Conservation (phyloP, 2,797 vertebrate genomes). For the Aphelocoma californica region DNA sequence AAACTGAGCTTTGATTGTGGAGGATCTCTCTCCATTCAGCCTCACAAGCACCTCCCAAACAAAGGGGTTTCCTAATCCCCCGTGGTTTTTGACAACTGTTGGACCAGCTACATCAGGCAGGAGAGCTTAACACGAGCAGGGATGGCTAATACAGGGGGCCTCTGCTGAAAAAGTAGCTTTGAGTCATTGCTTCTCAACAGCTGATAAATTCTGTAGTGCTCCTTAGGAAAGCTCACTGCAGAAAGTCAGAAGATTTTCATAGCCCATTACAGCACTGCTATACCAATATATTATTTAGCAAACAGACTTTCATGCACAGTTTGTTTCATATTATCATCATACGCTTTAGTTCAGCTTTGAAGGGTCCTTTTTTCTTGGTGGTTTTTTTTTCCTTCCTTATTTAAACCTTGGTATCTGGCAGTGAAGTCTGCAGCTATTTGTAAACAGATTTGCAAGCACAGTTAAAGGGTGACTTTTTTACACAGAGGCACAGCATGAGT, state of each 20-base stretch:
- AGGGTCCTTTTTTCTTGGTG: background rate
- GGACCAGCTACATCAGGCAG: background rate
- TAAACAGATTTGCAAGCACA: background rate
- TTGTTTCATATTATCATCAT: background rate
- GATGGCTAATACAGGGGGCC: background rate
- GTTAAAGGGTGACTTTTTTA: background rate
- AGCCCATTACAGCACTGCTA: background rate
- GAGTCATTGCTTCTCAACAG: background rate
- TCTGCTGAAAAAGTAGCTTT: background rate
- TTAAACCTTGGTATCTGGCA: background rate
- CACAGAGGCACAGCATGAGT: background rate
- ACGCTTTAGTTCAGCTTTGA: background rate
- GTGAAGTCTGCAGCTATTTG: background rate
- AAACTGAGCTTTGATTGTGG: background rate
- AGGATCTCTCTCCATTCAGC: background rate
- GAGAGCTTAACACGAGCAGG: fast-evolving
- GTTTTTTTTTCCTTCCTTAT: background rate
- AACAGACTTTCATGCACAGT: background rate
- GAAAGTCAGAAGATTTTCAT: background rate
- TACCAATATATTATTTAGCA: background rate
- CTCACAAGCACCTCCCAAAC: background rate
- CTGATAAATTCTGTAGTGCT: background rate
- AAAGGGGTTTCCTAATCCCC: background rate
- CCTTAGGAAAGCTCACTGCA: background rate
- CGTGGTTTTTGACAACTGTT: background rate